Evolutionary conservation across 92 coral and sea anemone species (phyloP), one percentile per base, ranked within the genome.

Genomic region (Umimayanthus kanabou): DNA sequence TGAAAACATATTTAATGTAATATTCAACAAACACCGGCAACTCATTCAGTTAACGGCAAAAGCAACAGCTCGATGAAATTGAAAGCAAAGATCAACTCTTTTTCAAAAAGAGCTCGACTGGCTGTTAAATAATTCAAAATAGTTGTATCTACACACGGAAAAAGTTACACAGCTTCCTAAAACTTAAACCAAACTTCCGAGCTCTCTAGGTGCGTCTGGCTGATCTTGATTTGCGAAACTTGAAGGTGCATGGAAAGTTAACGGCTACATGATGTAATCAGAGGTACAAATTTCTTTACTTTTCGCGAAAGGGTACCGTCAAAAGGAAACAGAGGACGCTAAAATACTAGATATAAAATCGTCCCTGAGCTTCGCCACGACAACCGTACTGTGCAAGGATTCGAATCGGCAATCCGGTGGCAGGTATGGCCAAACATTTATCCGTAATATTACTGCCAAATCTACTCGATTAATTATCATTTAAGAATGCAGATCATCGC

Each of bases 71-170:
- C 88, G 74, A 42, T 57, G 26, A 76, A 85, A 76, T 80, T 89
- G 88, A 88, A 85, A 85, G 92, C 67, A 92, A 92, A 92, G 94
- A 89, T 92, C 92, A 92, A 92, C 76, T 89, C 90, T 92, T 91
- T 89, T 90, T 55, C 94, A 77, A 89, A 76, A 85, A 92, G 88
- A 85, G 81, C 88, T 81, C 88, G 86, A 73, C 82, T 91, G 57
- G 73, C 85, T 85, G 79, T 86, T 93, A 69, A 95, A 93, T 93
- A 87, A 95, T 92, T 93, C 89, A 95, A 86, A 81, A 77, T 88
- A 82, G 72, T 45, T 78, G 11, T 20, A 66, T 11, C 58, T 82
- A 28, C 28, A 83, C 87, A 70, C 29, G 77, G 66, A 83, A 88
- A 89, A 85, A 86, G 89, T 85, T 81, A 89, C 88, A 86, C 65